A percentile compares a stretch with the other conserved stretches of the same genome.
Evolutionary conservation across 2,113 vertebrate species (phyloP).

Genomic region (Lepisosteus oculatus): DNA sequence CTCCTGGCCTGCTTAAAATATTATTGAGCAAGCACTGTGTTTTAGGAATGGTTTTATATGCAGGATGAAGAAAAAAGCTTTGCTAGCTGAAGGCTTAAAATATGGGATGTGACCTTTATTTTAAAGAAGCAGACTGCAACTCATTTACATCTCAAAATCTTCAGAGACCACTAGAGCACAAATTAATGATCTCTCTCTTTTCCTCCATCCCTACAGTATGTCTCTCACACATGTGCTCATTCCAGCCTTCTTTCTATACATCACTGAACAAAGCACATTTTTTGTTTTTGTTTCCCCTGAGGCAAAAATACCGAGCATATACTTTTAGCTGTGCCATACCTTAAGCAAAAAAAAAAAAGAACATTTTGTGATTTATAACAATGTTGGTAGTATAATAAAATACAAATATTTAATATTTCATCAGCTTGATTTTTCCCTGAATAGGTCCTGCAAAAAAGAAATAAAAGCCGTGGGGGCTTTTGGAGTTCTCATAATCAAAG

Average conservation of each 20-base stretch:
- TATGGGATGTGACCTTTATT: constrained; percentile 7
- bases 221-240: not conserved
- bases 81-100: not conserved
- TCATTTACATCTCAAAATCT: constrained; percentile 7
- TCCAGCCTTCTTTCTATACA: no score
- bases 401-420: not conserved
- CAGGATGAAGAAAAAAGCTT: no score
- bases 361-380: not conserved
- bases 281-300: no score
- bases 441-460: not conserved
- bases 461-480: not conserved
- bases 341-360: no score
- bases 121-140: not conserved
- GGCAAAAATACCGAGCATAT: no score
- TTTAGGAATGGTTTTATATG: no score
- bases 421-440: not conserved
- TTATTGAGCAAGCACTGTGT: no score
- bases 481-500: not conserved
- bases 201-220: not conserved
- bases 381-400: not conserved
- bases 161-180: not conserved
- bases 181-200: not conserved
- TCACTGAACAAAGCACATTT: not conserved
- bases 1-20: no score
- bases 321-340: no score